A percentile compares a stretch with the other conserved stretches of the same genome.
Conservation (phyloP, 2,797 vertebrate species). For the Agapornis canus region DNA sequence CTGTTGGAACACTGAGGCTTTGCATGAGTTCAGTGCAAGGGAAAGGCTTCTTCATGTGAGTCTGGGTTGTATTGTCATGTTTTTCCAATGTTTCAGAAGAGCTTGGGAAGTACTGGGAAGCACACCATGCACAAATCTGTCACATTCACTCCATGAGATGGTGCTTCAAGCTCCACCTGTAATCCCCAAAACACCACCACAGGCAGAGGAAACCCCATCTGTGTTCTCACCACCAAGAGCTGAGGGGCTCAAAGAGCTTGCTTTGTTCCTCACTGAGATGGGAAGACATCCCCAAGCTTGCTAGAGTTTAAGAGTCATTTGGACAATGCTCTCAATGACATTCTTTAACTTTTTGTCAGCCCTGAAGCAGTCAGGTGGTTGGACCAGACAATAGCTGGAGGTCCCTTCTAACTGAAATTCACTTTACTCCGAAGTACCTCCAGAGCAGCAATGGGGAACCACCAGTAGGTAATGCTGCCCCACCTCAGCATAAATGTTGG, state of each 20-base stretch:
- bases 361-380: background rate
- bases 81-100: background rate
- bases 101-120: background rate
- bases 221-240: background rate
- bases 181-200: background rate
- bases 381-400: background rate
- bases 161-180: background rate
- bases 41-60: background rate
- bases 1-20: background rate
- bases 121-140: background rate
- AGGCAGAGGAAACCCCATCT: background rate
- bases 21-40: background rate
- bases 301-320: background rate
- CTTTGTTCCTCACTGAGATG: background rate
- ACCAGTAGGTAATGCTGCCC: background rate
- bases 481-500: background rate
- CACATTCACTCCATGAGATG: background rate
- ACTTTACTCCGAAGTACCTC: background rate
- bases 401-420: background rate
- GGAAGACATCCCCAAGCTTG: background rate
- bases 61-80: background rate
- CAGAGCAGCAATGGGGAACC: background rate
- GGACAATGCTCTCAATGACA: background rate
- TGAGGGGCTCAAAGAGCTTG: background rate
- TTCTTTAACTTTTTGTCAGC: background rate